Evolutionary conservation across 23 tunicate species (phyloP), one percentile per base, ranked within the genome.

Genomic region (Styela clava): DNA sequence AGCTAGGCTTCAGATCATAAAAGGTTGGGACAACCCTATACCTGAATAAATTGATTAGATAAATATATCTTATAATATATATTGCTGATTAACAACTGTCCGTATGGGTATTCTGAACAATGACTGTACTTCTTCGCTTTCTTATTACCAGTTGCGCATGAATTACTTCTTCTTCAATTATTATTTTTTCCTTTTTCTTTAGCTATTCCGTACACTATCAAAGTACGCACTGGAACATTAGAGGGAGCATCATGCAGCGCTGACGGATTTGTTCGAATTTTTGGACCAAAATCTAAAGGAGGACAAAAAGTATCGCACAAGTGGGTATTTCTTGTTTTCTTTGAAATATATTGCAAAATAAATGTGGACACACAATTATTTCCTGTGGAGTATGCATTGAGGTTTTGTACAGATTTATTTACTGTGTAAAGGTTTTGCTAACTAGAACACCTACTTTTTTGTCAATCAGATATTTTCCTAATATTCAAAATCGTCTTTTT

Each of bases 131-230:
- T n/a, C n/a, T n/a, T n/a, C n/a, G n/a, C n/a, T n/a, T n/a, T n/a
- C n/a, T n/a, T n/a, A n/a, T n/a, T n/a, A n/a, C n/a, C n/a, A n/a
- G n/a, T n/a, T n/a, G n/a, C n/a, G n/a, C n/a, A n/a, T n/a, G n/a
- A n/a, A n/a, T n/a, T n/a, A n/a, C n/a, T n/a, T n/a, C n/a, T n/a
- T n/a, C n/a, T n/a, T n/a, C n/a, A n/a, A n/a, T n/a, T n/a, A n/a
- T n/a, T n/a, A n/a, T n/a, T 67, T 27, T 67, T 22, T 30, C 16
- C 16, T 33, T 22, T 51, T 25, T n/a, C 62, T 63, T 1, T 78
- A 93, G 98, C 93, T 5, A 93, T 93, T 16, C 98, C 98, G 22
- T 93, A 93, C 79, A 84, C 82, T 16, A 70, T 93, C 62, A 88
- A 85, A 64, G 82, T 93, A 26, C 76, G 79, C 44, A 93, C 98